phyloP scores from a whole-genome alignment of 1,140 invertebrate genomes.

The Wiebesia pumilae region DNA sequence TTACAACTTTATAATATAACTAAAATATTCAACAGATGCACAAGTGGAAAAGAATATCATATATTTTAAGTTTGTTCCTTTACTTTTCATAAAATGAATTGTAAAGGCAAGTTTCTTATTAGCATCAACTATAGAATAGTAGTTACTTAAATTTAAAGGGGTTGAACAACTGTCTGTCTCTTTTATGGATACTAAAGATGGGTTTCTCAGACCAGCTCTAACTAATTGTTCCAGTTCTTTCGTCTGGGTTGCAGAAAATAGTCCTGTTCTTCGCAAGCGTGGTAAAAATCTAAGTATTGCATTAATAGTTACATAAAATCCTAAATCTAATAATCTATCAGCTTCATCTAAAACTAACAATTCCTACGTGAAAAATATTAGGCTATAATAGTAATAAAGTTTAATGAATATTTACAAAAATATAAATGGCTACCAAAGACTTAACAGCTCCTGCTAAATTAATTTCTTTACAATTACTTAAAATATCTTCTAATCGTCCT shows the following conservation, averaged over 20 bases:
- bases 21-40: constrained; percentile 97
- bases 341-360: constrained; percentile 97
- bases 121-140: constrained; percentile 86
- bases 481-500: constrained; percentile 91
- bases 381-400: not conserved
- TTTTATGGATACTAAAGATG: constrained; percentile 92
- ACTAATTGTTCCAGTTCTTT: constrained; percentile 94
- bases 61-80: constrained; percentile 81
- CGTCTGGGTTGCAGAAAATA: constrained; percentile 99
- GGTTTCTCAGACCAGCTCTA: constrained; percentile 95
- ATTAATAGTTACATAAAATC: constrained; percentile 92
- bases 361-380: constrained; percentile 79
- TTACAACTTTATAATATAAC: constrained; percentile 79
- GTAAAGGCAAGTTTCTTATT: constrained; percentile 84
- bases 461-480: constrained; percentile 80
- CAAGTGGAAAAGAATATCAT: constrained; percentile 97
- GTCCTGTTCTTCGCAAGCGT: constrained; percentile 93
- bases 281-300: constrained; percentile 94
- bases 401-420: not conserved
- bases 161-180: constrained; percentile 88
- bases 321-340: constrained; percentile 93
- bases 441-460: constrained; percentile 83
- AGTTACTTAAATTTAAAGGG: constrained; percentile 89
- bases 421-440: constrained; percentile 78
- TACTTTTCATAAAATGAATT: constrained; percentile 82